Conservation (phyloP, 2,888 invertebrate species). For the Gasteruption jaculator region DNA sequence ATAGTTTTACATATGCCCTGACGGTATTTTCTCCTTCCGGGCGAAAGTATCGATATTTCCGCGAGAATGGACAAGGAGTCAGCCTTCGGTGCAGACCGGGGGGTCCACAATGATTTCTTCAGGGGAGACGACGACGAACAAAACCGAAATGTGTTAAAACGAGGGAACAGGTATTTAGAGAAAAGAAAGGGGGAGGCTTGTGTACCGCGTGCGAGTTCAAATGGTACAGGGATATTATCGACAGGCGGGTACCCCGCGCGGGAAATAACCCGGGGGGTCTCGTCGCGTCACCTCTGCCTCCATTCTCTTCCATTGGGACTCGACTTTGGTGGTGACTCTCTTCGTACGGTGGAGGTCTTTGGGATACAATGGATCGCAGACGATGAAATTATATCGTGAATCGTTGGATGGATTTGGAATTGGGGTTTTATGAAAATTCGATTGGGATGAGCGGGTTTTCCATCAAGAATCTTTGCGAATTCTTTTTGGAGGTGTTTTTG, state of each 20-base stretch:
- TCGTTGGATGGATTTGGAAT: no score
- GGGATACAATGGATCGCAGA: no score
- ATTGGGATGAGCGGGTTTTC: no score
- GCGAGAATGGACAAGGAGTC: slow-evolving; percentile 45
- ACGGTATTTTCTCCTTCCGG: slow-evolving; percentile 26
- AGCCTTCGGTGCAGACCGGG: slow-evolving; percentile 29
- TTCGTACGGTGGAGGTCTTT: neutral
- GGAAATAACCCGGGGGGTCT: slow-evolving; percentile 45
- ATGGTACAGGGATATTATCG: slow-evolving; percentile 41
- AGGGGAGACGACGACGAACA: slow-evolving; percentile 16
- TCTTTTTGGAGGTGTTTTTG: no score
- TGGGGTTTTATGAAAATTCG: no score
- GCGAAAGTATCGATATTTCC: slow-evolving; percentile 45
- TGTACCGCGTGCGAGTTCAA: slow-evolving; percentile 16
- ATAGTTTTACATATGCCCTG: slow-evolving; percentile 9
- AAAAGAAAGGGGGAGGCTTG: slow-evolving; percentile 4
- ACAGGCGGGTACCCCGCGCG: slow-evolving; percentile 48
- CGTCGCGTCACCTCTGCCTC: slow-evolving; percentile 26
- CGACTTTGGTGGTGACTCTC: neutral
- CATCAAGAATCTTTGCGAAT: no score
- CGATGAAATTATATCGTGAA: no score
- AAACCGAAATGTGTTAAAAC: neutral
- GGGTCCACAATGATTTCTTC: slow-evolving; percentile 27
- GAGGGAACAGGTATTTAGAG: slow-evolving; percentile 5
- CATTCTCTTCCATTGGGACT: slow-evolving; percentile 1